Base-by-base conservation (phyloP, 2,888 invertebrate species). In the Chrysolina americana region DNA sequence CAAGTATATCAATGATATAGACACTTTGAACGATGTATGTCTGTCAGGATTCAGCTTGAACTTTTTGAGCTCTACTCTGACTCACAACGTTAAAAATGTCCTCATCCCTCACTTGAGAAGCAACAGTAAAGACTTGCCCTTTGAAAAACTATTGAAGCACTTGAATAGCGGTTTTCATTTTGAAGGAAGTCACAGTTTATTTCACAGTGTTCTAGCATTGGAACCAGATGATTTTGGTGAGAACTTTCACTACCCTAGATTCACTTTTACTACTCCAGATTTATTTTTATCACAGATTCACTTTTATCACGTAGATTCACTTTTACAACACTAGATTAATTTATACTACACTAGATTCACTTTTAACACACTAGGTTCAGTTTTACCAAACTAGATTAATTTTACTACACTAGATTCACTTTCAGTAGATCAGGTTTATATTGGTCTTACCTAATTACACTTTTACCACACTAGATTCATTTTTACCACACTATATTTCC, bases 161-260 rank as follows among this genome's bases (percentile, higher is more conserved):
- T 81, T 89, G 73, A 86, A 86, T 77, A 80, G 83, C 66, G 83
- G 82, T 70, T 84, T 82, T 76, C 82, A 85, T 74, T 90, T 90
- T 73, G 86, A 87, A 63, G 88, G 87, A 66, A 90, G 90, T 68
- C 89, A 90, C 74, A 87, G 83, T 91, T 87, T 95, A 70, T 89
- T 95, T 65, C 93, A 93, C 86, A 92, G 93, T 65, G 89, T 95
- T 47, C 88, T 95, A 21, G 89, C 90, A 0, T 87, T 95, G 76
- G 94, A 93, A 86, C 92, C 93, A 28, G 87, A 89, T 66, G 89
- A 90, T 81, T 92, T 92, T 85, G 91, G 94, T 94, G 91, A 17
- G 17, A 9, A 23, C 23, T 23, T 87, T 53, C 8, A 8, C 36
- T 8, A 36, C 36, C 4, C 8, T 36, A 6, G 6, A 36, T 36